These are phyloP conservation scores for Elephas maximus DNA, from an alignment of 2,113 vertebrate genomes.

Conservation along the genomic window DNA sequence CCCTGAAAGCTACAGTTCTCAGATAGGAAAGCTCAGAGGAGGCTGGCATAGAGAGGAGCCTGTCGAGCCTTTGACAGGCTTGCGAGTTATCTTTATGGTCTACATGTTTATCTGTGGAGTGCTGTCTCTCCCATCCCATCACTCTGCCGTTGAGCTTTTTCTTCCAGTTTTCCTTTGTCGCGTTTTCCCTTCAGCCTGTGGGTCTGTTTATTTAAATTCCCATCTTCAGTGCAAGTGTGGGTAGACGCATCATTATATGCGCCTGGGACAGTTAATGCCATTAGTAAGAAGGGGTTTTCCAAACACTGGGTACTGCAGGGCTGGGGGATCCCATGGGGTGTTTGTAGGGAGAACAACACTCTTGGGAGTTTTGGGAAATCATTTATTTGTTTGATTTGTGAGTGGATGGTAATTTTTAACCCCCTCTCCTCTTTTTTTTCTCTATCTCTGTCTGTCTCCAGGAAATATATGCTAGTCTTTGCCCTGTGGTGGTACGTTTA, in stretches of 20 bases:
- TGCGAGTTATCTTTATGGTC: rapidly evolving
- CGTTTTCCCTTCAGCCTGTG: not conserved
- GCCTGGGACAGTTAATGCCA: not conserved
- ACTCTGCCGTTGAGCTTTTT: too few species aligned
- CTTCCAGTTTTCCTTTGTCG: not conserved
- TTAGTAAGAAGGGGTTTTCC: not conserved
- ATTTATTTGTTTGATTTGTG: not conserved
- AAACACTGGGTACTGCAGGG: not conserved
- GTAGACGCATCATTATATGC: not conserved
- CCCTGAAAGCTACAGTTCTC: not conserved
- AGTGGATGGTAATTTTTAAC: not conserved
- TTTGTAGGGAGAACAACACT: rapidly evolving
- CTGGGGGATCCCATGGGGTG: rapidly evolving
- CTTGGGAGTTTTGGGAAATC: not conserved
- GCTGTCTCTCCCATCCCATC: not conserved
- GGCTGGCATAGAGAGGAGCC: rapidly evolving
- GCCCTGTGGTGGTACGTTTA: not conserved
- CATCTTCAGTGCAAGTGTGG: not conserved
- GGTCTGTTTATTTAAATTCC: not conserved
- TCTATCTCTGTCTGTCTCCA: conserved; percentile 18
- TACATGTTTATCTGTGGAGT: rapidly evolving
- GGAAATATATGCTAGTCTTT: conserved; percentile 24
- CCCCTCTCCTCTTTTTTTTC: not conserved
- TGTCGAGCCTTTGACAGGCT: rapidly evolving
- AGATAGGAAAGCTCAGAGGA: rapidly evolving